A percentile compares a stretch with the other conserved stretches of the same genome.
Evolutionary conservation across 1,140 invertebrate species (phyloP).

Genomic region (Drosophila hydei): DNA sequence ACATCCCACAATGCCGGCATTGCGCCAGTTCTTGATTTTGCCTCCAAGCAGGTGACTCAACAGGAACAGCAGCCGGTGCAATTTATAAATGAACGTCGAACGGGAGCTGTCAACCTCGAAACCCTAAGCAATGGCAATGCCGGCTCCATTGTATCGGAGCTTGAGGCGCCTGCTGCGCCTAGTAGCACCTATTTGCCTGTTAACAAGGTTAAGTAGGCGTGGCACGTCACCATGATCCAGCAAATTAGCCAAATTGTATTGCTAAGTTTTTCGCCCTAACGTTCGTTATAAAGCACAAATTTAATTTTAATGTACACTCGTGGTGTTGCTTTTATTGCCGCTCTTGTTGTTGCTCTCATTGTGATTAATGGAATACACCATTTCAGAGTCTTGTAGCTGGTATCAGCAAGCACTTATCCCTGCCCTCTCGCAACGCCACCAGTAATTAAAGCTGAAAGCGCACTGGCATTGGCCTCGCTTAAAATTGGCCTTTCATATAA

Average conservation of each 20-base stretch:
- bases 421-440: not conserved
- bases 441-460: conserved; percentile 77
- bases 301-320: conserved; percentile 67
- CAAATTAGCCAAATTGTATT: conserved; percentile 76
- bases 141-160: conserved; percentile 28
- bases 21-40: conserved; percentile 73
- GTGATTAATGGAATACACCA: conserved; percentile 65
- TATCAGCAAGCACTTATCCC: conserved; percentile 54
- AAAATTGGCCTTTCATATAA: conserved; percentile 47
- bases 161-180: conserved; percentile 53
- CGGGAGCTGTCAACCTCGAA: conserved; percentile 14
- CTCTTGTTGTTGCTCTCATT: conserved; percentile 18
- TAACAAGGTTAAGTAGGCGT: conserved; percentile 61
- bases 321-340: conserved; percentile 18
- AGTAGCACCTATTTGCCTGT: conserved; percentile 62
- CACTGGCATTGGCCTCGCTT: conserved; percentile 54
- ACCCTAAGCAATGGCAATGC: conserved; percentile 24
- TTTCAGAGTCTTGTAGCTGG: conserved; percentile 50
- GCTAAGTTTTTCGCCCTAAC: conserved; percentile 38
- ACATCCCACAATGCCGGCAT: conserved; percentile 65
- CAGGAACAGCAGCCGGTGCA: conserved; percentile 38
- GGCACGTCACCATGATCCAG: conserved; percentile 3
- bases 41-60: conserved; percentile 42
- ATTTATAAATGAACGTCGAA: conserved; percentile 54
- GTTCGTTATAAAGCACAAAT: conserved; percentile 68